Evolutionary conservation across 2,888 invertebrate genomes (phyloP), one percentile per base, ranked within the genome.

Genomic region (Leptodirus hochenwartii): DNA sequence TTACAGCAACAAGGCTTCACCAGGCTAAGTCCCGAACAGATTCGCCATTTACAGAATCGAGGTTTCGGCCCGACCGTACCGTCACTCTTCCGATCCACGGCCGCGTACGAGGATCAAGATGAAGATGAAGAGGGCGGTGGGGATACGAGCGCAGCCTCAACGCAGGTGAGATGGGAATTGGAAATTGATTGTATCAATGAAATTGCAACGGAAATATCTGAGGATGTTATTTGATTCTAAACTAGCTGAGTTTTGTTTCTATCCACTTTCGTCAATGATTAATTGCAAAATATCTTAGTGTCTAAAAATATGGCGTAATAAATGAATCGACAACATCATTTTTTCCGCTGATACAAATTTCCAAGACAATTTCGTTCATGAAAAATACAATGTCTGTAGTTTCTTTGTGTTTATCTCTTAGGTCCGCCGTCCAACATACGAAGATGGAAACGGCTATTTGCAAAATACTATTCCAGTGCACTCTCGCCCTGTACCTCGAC

Each of bases 401-500:
- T n/a, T n/a, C n/a, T n/a, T n/a, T 6, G 32, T 38, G 6, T 31
- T 39, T n/a, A 34, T 40, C 8, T 34, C 44, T 2, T 41, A 43
- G 32, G 39, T 38, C 8, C 36, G 43, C 28, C 34, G 40, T 10
- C 40, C 42, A 8, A 34, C 37, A 8, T 47, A 39, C 27, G 36
- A 33, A 4, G 41, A 42, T 12, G n/a, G n/a, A n/a, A 44, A 45
- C 25, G 41, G 44, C 22, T 47, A 45, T 28, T 37, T 43, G 2
- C 41, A 40, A 11, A 47, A 47, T 31, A 36, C 41, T 2, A 42
- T 47, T 27, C 43, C 43, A 2, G 34, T 44, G 4, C 45, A 44
- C 29, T 39, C 37, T 25, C 34, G 43, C 22, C 43, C 43, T 2
- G 43, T 42, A 26, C 34, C 29, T 11, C 31, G 34, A 13, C 34